Base-by-base conservation (phyloP, 1,140 invertebrate species). In the Lucilia cuprina region DNA sequence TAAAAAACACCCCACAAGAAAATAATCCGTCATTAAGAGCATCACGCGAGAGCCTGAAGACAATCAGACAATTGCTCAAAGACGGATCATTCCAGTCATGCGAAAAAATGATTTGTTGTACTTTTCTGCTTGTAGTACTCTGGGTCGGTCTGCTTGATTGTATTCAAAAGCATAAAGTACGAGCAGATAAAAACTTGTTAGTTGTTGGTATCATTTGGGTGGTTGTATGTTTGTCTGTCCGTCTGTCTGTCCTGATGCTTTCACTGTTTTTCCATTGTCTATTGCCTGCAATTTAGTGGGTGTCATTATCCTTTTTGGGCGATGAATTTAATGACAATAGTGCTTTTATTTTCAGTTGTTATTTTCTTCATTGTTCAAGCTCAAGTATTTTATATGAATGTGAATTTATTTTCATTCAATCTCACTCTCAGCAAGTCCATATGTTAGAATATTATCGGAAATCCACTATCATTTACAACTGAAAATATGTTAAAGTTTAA, bases 71-170 rank as follows among this genome's bases (percentile, higher is more conserved):
- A 80, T 80, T 80, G 77, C 41, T 80, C 77, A 82, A 65, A 82
- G 34, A 70, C 50, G 60, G 82, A 65, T 70, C 50, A 70, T 70
- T 82, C 55, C 50, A 60, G 82, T 82, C 82, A 70, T 60, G 60
- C 82, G 82, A 82, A 82, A 60, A 82, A 82, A 82, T 82, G 82
- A 82, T 82, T 82, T 82, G 82, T 82, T 82, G 60, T 80, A 49
- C 41, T 65, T 65, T 65, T 82, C 21, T 70, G 17, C 19, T 65
- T 65, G 60, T 65, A 65, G n/a, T n/a, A n/a, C n/a, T n/a, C 55
- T 60, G 55, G 2, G 55, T 60, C 0, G 5, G 55, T 60, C 55
- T 17, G 2, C n/a, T 17, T 60, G 55, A n/a, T 17, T 60, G 19
- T 70, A 21, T 5, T 21, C 8, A 21, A 55, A 12, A 5, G 13